These are phyloP conservation scores for Proisotoma minuta DNA, from an alignment of 2,888 invertebrate species.

Conservation along the genomic window DNA sequence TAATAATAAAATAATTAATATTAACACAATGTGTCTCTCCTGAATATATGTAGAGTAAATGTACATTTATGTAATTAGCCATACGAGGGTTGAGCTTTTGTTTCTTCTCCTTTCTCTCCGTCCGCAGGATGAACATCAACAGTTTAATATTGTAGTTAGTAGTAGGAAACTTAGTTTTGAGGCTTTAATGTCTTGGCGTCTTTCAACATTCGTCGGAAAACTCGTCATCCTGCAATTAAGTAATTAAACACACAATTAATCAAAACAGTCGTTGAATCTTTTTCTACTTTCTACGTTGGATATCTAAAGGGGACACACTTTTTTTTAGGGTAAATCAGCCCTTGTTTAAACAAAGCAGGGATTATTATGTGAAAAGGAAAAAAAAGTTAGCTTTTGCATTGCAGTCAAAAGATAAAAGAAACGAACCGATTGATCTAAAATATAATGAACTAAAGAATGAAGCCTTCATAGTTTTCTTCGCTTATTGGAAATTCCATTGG, in stretches of 20 bases:
- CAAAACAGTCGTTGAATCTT: too few relatives aligned
- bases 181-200: conserved; percentile 25
- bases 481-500: background rate
- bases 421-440: too few relatives aligned
- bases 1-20: conserved; percentile 19
- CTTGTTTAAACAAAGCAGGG: too few relatives aligned
- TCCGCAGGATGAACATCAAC: conserved; percentile 17
- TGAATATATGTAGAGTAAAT: conserved; percentile 25
- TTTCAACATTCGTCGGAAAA: conserved; percentile 47
- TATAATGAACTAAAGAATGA: too few relatives aligned
- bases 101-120: conserved; percentile 10
- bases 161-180: background rate
- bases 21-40: conserved; percentile 16
- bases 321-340: too few relatives aligned
- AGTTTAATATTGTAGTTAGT: background rate
- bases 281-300: too few relatives aligned
- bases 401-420: too few relatives aligned
- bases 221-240: conserved; percentile 41
- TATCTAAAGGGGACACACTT: too few relatives aligned
- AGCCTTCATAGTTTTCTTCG: background rate
- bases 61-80: background rate
- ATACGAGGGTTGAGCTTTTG: conserved; percentile 34
- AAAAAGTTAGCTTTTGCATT: too few relatives aligned
- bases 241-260: background rate
- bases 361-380: too few relatives aligned